Conservation (phyloP, 2,888 invertebrate species). For the Helicoverpa assulta region DNA sequence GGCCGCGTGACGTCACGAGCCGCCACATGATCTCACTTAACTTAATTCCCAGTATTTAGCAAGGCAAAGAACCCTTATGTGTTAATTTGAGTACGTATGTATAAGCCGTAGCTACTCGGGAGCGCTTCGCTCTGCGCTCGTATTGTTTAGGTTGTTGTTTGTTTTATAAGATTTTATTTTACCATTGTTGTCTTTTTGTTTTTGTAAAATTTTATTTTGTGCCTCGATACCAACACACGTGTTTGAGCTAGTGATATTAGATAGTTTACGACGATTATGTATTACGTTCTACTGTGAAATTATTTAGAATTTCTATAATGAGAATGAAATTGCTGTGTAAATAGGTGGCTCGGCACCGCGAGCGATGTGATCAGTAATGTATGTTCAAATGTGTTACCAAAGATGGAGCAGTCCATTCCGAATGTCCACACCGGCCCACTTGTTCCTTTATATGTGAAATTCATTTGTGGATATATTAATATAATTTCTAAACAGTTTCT, state of each 20-base stretch:
- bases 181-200: slow-evolving; percentile 83
- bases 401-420: slow-evolving; percentile 83
- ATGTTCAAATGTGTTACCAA: slow-evolving; percentile 87
- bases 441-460: slow-evolving; percentile 77
- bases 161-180: slow-evolving; percentile 86
- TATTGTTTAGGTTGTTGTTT: slow-evolving; percentile 78
- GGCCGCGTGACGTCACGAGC: slow-evolving; percentile 18
- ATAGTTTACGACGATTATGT: slow-evolving; percentile 79
- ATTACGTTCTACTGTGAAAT: slow-evolving; percentile 67
- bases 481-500: slow-evolving; percentile 85
- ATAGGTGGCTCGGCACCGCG: slow-evolving; percentile 39
- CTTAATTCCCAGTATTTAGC: slow-evolving; percentile 71
- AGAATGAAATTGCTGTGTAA: slow-evolving; percentile 37
- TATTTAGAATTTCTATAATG: slow-evolving; percentile 29
- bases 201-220: slow-evolving; percentile 85
- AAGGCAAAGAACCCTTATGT: slow-evolving; percentile 59
- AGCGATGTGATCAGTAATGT: slow-evolving; percentile 66
- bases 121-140: slow-evolving; percentile 7
- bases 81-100: slow-evolving; percentile 53
- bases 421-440: slow-evolving; percentile 66
- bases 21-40: slow-evolving; percentile 76
- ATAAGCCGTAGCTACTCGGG: slow-evolving; percentile 39
- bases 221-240: slow-evolving; percentile 74
- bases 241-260: slow-evolving; percentile 86
- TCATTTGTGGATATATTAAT: slow-evolving; percentile 69